Percentiles rank a stretch among this genome's conserved stretches.
These are phyloP conservation scores for Mesochorus sp. DNA, from an alignment of 2,888 invertebrate species.

Conservation along the genomic window DNA sequence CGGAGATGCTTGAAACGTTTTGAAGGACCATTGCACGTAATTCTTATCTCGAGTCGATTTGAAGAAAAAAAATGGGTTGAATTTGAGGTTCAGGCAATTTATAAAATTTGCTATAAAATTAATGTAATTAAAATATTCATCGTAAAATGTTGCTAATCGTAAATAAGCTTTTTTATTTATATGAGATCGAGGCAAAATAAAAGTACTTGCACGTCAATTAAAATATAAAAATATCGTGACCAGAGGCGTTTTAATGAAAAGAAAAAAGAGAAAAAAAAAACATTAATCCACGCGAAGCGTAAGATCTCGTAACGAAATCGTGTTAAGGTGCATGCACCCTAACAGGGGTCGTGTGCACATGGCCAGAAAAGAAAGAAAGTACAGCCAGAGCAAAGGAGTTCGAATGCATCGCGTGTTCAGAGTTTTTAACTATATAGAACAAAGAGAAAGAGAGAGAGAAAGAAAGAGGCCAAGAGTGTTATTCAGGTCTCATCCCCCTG, in stretches of 20 bases:
- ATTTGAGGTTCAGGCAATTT: no score
- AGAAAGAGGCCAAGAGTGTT: slow-evolving; percentile 24
- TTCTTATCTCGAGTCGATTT: no score
- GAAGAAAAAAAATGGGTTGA: no score
- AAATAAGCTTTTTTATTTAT: no score
- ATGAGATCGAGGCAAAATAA: no score
- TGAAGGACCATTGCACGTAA: neutral
- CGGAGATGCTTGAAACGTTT: neutral
- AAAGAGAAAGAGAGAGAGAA: no score
- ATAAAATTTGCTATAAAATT: no score
- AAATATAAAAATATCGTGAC: no score
- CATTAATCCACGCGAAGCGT: neutral
- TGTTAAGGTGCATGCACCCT: slow-evolving; percentile 49
- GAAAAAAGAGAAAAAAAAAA: neutral
- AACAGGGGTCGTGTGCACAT: slow-evolving; percentile 3
- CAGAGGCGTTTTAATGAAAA: neutral
- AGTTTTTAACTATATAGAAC: slow-evolving; percentile 8
- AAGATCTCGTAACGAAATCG: slow-evolving; percentile 37
- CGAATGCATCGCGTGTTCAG: slow-evolving; percentile 50
- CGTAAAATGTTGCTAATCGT: no score
- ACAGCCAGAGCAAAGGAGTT: neutral
- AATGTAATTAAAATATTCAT: no score
- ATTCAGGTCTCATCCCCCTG: slow-evolving; percentile 42
- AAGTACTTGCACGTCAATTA: no score
- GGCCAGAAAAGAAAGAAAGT: neutral